Evolutionary conservation across 2,888 invertebrate genomes (phyloP), one percentile per base, ranked within the genome.

Genomic region (Caenorhabditis angaria): DNA sequence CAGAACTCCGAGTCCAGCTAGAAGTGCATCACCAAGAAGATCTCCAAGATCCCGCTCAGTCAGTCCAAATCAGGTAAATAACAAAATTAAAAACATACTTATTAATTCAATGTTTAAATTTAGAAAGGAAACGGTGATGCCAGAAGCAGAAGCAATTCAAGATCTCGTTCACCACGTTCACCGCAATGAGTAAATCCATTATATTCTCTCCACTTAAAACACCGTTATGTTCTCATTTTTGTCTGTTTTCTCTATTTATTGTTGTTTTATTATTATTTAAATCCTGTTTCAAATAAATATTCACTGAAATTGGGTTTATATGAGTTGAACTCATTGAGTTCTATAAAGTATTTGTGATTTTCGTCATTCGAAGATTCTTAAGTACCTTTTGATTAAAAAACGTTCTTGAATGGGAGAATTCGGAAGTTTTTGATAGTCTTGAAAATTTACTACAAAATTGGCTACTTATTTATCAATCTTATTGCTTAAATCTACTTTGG

Each of bases 91-190:
- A n/a, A n/a, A 12, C 12, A 32, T 32, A 32, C 5, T 32, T 12
- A 8, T 32, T 12, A 32, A 32, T 8, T 8, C 5, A 32, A 32
- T 8, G 32, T 32, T 32, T 32, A 5, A 8, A 12, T 41, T 41
- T 18, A 41, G 41, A 41, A 41, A 3, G 41, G 18, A 41, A 41
- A 41, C 14, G 41, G 41, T 41, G 41, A 12, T 54, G 24, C 14
- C 27, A 54, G 54, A 27, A 54, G 54, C 54, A 25, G 54, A 54
- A 54, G 54, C 28, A 24, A 18, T 56, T 70, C 70, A 0, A 59
- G 70, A 41, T 70, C 70, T 61, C 69, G 61, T 0, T 61, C 69
- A 50, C 61, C 65, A 48, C 47, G 65, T 61, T 61, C 14, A 18
- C 69, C 48, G 24, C 55, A 55, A 22, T 48, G 32, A 54, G 32